Evolutionary conservation across 1,140 invertebrate genomes (phyloP).

Genomic region (Galendromus occidentalis): DNA sequence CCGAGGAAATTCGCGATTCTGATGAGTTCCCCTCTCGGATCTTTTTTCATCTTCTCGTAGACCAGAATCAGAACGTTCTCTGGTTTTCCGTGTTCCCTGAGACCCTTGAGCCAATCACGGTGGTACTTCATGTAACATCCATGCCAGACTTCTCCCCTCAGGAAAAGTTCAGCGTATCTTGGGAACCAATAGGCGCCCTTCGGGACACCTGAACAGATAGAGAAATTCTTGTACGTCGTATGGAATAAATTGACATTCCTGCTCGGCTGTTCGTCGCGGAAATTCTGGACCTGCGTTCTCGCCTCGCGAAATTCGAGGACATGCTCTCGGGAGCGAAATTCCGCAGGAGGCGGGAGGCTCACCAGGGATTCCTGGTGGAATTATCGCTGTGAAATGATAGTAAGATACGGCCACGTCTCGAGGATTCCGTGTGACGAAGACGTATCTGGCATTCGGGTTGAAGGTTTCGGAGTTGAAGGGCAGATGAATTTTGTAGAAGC

Average conservation of each 20-base stretch:
- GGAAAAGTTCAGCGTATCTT: conserved; percentile 26
- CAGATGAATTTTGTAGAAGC: not conserved
- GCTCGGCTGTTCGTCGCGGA: too few species aligned
- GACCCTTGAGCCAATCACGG: conserved; percentile 23
- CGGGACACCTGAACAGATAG: not conserved
- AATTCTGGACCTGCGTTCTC: too few species aligned
- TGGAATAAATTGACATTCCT: too few species aligned
- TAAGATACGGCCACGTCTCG: conserved; percentile 31
- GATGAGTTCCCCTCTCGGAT: conserved; percentile 25
- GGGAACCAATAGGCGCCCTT: conserved; percentile 22
- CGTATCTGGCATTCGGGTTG: not conserved
- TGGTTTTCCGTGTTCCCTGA: conserved; percentile 14
- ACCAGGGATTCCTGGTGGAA: conserved; percentile 14
- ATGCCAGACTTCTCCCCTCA: conserved; percentile 24
- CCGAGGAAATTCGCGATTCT: conserved; percentile 30
- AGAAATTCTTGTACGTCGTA: not conserved
- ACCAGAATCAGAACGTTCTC: conserved; percentile 31
- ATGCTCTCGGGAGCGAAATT: too few species aligned
- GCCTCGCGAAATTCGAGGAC: too few species aligned
- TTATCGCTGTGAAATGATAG: conserved; percentile 27
- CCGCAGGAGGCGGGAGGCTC: too few species aligned
- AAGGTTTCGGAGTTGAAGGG: not conserved
- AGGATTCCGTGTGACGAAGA: conserved; percentile 32
- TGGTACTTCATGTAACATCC: conserved; percentile 29
- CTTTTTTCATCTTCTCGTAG: conserved; percentile 33